Evolutionary conservation across 2,113 vertebrate genomes (phyloP).

Genomic region (Lonchura striata): DNA sequence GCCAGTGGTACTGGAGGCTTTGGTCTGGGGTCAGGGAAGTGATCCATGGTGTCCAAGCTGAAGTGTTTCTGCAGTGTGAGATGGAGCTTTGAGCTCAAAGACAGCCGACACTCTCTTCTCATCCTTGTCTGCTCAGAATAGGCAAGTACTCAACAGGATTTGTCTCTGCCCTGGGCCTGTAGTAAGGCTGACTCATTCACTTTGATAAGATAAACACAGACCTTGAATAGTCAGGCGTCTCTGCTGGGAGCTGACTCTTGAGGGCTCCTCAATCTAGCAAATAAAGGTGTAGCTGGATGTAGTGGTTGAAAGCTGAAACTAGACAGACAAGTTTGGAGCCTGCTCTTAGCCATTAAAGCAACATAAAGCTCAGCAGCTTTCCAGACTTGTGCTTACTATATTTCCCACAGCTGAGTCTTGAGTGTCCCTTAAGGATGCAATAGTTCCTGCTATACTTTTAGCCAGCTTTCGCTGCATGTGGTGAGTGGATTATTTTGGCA

Average conservation of each 20-base stretch:
- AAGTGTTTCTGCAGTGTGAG: not conserved
- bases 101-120: not conserved
- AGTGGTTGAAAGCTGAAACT: constrained; percentile 47
- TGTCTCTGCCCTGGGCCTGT: not conserved
- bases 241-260: constrained; percentile 40
- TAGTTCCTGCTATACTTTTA: not conserved
- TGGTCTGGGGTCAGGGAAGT: not conserved
- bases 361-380: not conserved
- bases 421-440: not conserved
- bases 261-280: constrained; percentile 46
- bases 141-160: not conserved
- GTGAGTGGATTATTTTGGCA: not conserved
- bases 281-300: constrained; percentile 58
- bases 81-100: not conserved
- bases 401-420: not conserved
- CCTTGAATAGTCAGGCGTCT: not conserved
- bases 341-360: not conserved
- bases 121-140: not conserved
- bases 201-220: constrained; percentile 42
- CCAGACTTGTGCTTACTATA: not conserved
- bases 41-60: not conserved
- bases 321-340: constrained; percentile 16
- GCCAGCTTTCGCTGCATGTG: not conserved
- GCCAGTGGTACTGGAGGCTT: not conserved
- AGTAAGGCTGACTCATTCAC: constrained; percentile 47